These are phyloP conservation scores for Delia radicum DNA, from an alignment of 1,140 invertebrate genomes.

Conservation along the genomic window DNA sequence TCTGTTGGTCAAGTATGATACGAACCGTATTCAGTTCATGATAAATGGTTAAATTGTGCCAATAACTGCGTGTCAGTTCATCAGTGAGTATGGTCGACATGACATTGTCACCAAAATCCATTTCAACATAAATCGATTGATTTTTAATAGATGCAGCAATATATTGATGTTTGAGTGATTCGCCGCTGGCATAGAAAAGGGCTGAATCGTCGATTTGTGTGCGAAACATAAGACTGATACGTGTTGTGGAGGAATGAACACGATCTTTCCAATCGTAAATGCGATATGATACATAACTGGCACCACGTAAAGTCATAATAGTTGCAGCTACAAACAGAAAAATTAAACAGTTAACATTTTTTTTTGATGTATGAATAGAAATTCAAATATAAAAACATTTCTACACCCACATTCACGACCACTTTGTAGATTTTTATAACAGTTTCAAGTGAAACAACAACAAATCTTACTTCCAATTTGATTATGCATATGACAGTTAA, in stretches of 20 bases:
- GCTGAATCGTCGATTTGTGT: slow-evolving; percentile 84
- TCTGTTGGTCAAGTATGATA: slow-evolving; percentile 73
- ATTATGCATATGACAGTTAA: no score
- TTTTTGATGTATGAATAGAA: neutral
- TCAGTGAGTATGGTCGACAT: slow-evolving; percentile 69
- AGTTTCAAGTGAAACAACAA: no score
- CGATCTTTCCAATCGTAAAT: slow-evolving; percentile 91
- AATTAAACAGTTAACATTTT: no score
- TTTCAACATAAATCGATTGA: slow-evolving; percentile 74
- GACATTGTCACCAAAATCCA: slow-evolving; percentile 80
- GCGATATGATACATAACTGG: slow-evolving; percentile 88
- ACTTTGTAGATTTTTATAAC: no score
- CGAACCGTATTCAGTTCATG: slow-evolving; percentile 72
- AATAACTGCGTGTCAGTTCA: slow-evolving; percentile 71
- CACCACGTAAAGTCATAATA: slow-evolving; percentile 81
- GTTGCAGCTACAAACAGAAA: slow-evolving; percentile 71
- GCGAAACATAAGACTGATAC: slow-evolving; percentile 87
- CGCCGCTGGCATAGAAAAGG: slow-evolving; percentile 83
- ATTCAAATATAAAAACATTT: no score
- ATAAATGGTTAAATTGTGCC: slow-evolving; percentile 88
- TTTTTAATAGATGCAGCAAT: slow-evolving; percentile 79
- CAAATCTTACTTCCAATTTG: no score
- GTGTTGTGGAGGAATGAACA: slow-evolving; percentile 80
- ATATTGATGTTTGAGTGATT: slow-evolving; percentile 78
- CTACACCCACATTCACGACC: no score